Percentiles rank a stretch among this genome's conserved stretches.
These are phyloP conservation scores for Hydra vulgaris DNA, from an alignment of 30 jellyfish, hydroid and myxozoan species.

Conservation along the genomic window DNA sequence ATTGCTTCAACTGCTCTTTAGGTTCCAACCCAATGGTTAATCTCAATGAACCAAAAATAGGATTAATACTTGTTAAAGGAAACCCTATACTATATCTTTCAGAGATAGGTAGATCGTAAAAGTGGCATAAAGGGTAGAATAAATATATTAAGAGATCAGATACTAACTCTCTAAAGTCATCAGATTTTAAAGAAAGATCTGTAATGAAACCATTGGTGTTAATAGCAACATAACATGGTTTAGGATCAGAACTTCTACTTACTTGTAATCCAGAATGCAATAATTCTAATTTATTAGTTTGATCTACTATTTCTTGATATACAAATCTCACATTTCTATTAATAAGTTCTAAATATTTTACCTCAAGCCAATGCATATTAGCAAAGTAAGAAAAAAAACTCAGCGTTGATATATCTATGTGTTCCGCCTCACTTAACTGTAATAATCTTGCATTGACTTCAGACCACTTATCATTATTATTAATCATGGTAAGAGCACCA, in stretches of 20 bases:
- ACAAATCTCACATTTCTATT: background rate
- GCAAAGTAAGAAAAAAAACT: background rate
- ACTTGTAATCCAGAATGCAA: background rate
- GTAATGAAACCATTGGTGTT: background rate
- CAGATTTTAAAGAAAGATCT: background rate
- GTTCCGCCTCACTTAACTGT: background rate
- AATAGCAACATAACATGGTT: background rate
- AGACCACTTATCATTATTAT: background rate
- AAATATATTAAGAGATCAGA: background rate
- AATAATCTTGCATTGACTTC: background rate
- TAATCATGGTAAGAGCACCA: background rate
- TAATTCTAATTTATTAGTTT: background rate
- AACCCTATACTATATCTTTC: background rate
- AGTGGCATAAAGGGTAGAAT: background rate
- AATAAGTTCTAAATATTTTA: background rate
- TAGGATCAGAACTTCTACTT: background rate
- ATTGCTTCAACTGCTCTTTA: background rate
- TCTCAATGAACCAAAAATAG: background rate
- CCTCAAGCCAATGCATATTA: background rate
- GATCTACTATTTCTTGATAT: background rate
- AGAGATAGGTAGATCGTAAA: background rate
- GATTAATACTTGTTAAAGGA: background rate
- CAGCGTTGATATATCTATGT: background rate
- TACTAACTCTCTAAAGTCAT: background rate
- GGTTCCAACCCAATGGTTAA: background rate